Evolutionary conservation across 2,888 invertebrate genomes (phyloP).

Genomic region (Epinotia nisella): DNA sequence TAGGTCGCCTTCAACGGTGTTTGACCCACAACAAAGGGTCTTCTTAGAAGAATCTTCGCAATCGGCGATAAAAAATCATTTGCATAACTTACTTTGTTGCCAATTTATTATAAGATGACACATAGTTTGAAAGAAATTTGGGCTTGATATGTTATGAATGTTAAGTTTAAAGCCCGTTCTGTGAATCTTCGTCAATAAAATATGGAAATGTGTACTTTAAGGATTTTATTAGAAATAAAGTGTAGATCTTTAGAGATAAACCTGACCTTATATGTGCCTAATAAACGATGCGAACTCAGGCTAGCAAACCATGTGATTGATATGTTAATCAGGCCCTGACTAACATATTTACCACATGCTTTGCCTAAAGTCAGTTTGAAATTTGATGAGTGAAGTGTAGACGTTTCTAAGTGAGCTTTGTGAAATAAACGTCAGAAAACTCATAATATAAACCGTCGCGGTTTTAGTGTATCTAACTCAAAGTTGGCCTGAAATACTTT

Average conservation of each 20-base stretch:
- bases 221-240: not conserved
- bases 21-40: slow-evolving; percentile 58
- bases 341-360: not conserved
- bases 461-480: too few relatives aligned
- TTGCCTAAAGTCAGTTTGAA: not conserved
- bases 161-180: slow-evolving; percentile 27
- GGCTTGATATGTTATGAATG: slow-evolving; percentile 15
- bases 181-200: slow-evolving; percentile 27
- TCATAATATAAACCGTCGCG: not conserved
- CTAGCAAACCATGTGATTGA: too few relatives aligned
- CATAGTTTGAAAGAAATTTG: slow-evolving; percentile 45
- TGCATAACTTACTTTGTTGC: slow-evolving; percentile 62
- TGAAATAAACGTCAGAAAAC: not conserved
- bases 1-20: slow-evolving; percentile 49
- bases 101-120: slow-evolving; percentile 54
- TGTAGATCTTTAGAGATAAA: not conserved
- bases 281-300: too few relatives aligned
- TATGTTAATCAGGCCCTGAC: too few relatives aligned
- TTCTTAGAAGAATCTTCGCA: slow-evolving; percentile 76
- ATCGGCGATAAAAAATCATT: slow-evolving; percentile 63
- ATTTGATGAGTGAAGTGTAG: not conserved
- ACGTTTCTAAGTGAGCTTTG: not conserved
- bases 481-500: too few relatives aligned
- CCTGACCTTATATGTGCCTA: not conserved
- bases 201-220: not conserved